Conservation (phyloP, 2,113 vertebrate genomes). For the Callopanchax toddi region DNA sequence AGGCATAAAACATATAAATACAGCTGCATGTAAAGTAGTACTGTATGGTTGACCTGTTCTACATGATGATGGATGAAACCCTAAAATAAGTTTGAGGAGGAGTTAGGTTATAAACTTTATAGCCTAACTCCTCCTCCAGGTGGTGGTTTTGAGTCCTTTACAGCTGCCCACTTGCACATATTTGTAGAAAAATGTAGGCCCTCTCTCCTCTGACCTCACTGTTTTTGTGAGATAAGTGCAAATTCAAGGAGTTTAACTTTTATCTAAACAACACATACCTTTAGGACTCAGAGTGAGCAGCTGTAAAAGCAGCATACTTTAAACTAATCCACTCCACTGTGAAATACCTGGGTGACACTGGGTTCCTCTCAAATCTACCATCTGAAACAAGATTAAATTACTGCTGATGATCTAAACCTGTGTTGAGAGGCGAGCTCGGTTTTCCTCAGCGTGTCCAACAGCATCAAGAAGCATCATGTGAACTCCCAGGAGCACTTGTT, state of each 20-base stretch:
- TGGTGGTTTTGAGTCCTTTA: background rate
- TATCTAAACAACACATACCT: constrained; percentile 6
- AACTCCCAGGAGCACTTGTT: constrained; percentile 84
- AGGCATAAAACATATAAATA: background rate
- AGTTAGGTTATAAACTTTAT: background rate
- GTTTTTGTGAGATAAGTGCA: constrained; percentile 15
- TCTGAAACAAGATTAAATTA: background rate
- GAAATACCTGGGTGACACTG: constrained; percentile 2
- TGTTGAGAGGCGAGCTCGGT: constrained; percentile 70
- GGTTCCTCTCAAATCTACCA: background rate
- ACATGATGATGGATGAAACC: background rate
- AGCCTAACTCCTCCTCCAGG: background rate
- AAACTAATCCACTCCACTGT: background rate
- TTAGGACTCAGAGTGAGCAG: background rate
- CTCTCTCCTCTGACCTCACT: background rate
- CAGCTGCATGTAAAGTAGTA: background rate
- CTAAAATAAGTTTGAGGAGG: background rate
- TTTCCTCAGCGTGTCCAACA: constrained; percentile 74
- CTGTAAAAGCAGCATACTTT: constrained; percentile 1
- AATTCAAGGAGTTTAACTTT: constrained; percentile 33
- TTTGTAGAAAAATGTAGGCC: constrained; percentile 25
- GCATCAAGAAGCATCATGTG: constrained; percentile 82
- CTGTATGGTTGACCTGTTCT: background rate
- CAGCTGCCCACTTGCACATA: constrained; percentile 33
- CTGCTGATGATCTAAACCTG: constrained; percentile 79